phyloP scores from a whole-genome alignment of 2,113 vertebrate species.

The Cygnus atratus region DNA sequence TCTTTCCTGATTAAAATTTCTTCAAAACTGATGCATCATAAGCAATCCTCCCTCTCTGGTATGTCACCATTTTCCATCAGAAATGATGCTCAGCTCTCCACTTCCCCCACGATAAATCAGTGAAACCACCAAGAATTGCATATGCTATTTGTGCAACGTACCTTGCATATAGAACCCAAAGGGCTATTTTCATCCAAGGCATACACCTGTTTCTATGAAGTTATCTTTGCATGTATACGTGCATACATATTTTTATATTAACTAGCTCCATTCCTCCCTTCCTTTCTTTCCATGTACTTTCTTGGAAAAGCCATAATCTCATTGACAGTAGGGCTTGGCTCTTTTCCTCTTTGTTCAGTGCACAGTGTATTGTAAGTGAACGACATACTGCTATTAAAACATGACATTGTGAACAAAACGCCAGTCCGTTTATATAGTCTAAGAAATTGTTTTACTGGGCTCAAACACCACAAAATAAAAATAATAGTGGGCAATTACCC shows the following conservation, averaged over 20 bases:
- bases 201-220: not conserved
- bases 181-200: not conserved
- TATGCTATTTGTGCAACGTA: not conserved
- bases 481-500: not conserved
- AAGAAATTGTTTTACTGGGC: not conserved
- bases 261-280: not conserved
- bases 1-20: not conserved
- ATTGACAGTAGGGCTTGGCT: not conserved
- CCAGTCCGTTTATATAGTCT: not conserved
- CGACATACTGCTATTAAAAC: not conserved
- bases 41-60: not conserved
- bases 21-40: not conserved
- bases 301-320: not conserved
- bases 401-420: not conserved
- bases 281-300: not conserved
- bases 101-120: accelerated
- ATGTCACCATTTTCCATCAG: not conserved
- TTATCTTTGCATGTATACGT: not conserved
- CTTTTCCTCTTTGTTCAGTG: not conserved
- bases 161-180: not conserved
- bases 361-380: too few species aligned
- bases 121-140: accelerated
- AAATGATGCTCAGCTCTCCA: not conserved
- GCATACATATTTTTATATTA: accelerated
- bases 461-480: not conserved